phyloP scores from a whole-genome alignment of 2,113 vertebrate genomes.

The Otis tarda region DNA sequence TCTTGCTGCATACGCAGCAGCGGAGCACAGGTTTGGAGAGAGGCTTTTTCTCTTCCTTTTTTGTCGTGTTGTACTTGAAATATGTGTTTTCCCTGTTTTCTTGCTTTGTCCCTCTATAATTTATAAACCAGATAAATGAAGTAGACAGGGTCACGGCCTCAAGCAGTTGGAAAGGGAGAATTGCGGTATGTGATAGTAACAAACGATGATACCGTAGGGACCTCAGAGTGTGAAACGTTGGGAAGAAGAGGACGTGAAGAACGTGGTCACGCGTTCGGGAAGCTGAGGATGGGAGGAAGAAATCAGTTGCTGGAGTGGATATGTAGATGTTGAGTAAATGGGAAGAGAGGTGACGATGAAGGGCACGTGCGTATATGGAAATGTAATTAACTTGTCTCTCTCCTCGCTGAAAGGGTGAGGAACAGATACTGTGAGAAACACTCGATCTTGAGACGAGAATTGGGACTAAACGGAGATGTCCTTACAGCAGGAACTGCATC shows the following conservation, averaged over 20 bases:
- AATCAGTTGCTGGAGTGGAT: neutral
- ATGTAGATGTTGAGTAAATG: neutral
- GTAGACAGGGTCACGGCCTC: neutral
- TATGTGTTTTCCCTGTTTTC: accelerated
- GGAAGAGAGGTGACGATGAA: neutral
- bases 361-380: neutral
- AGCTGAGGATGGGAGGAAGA: neutral
- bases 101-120: neutral
- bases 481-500: neutral
- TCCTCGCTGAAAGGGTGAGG: neutral
- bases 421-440: neutral
- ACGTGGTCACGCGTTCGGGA: accelerated
- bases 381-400: neutral
- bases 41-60: neutral
- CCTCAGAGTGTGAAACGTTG: neutral
- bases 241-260: neutral
- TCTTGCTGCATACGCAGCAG: neutral
- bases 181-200: neutral
- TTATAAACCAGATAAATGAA: neutral
- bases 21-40: neutral
- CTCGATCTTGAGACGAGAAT: neutral
- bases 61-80: neutral
- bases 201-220: neutral
- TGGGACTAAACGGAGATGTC: neutral
- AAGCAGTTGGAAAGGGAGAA: neutral